Conservation (phyloP, 1,140 invertebrate species). For the Penaeus chinensis region DNA sequence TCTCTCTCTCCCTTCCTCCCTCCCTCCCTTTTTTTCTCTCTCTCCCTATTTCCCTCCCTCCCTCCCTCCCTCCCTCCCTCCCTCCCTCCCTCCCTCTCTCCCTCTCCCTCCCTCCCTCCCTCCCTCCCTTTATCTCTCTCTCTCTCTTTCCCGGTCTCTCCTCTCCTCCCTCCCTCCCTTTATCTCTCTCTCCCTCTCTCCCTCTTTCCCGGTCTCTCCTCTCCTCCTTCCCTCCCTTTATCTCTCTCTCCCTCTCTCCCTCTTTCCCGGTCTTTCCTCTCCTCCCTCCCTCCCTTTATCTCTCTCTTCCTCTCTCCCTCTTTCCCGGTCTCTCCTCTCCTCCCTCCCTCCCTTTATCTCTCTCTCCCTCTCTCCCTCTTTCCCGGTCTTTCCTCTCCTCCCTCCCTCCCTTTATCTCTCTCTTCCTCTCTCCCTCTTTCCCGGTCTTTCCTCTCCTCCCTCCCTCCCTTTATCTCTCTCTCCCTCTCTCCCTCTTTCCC, state of each 20-base stretch:
- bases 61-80: slow-evolving; percentile 2
- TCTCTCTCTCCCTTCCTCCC: slow-evolving; percentile 14
- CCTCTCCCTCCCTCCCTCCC: background rate
- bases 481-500: background rate
- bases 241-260: background rate
- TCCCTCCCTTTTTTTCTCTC: too few species aligned
- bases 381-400: too few species aligned
- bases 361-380: background rate
- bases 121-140: background rate
- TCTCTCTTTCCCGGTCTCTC: background rate
- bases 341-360: slow-evolving; percentile 5
- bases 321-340: background rate
- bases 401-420: background rate
- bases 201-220: background rate
- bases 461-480: background rate
- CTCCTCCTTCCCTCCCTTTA: background rate
- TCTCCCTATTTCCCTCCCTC: background rate
- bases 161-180: too few species aligned
- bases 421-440: background rate
- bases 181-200: background rate
- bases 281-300: background rate
- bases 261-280: too few species aligned
- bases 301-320: background rate
- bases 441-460: too few species aligned
- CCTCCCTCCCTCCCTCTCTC: background rate